Evolutionary conservation across 2,797 vertebrate genomes (phyloP).

Genomic region (Spea hammondii): DNA sequence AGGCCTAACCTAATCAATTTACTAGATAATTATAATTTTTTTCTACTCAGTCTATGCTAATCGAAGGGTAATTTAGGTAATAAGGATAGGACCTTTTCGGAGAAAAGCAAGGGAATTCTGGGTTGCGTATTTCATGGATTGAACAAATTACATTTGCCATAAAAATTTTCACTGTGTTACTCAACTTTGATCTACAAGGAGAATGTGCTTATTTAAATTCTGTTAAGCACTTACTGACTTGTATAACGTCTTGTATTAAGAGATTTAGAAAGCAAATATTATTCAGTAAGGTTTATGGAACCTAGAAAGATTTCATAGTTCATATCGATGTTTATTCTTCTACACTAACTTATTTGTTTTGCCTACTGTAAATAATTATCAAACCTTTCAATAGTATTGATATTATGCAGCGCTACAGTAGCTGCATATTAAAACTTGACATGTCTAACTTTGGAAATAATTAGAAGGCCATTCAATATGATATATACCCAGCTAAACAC

Average conservation of each 20-base stretch:
- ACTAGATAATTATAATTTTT: conserved; percentile 38
- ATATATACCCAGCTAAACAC: too few relatives aligned
- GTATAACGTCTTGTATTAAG: not conserved
- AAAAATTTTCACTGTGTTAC: conserved; percentile 7
- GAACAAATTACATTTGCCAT: conserved; percentile 17
- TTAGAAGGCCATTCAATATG: too few relatives aligned
- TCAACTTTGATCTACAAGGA: not conserved
- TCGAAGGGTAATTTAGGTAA: conserved; percentile 25
- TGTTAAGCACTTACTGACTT: not conserved
- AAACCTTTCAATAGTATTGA: too few relatives aligned
- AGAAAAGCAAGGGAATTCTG: conserved; percentile 21
- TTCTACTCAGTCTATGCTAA: conserved; percentile 16
- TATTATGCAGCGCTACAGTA: too few relatives aligned
- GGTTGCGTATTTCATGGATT: conserved; percentile 29
- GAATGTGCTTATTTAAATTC: not conserved
- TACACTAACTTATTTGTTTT: too few relatives aligned
- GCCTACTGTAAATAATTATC: too few relatives aligned
- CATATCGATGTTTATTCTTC: too few relatives aligned
- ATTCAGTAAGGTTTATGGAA: not conserved
- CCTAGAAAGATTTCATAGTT: too few relatives aligned
- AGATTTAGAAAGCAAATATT: not conserved
- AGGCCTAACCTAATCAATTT: conserved; percentile 36
- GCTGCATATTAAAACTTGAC: too few relatives aligned
- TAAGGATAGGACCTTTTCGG: conserved; percentile 18
- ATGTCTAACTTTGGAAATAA: too few relatives aligned